Conservation (phyloP, 2,113 vertebrate species). For the Raphicerus campestris region DNA sequence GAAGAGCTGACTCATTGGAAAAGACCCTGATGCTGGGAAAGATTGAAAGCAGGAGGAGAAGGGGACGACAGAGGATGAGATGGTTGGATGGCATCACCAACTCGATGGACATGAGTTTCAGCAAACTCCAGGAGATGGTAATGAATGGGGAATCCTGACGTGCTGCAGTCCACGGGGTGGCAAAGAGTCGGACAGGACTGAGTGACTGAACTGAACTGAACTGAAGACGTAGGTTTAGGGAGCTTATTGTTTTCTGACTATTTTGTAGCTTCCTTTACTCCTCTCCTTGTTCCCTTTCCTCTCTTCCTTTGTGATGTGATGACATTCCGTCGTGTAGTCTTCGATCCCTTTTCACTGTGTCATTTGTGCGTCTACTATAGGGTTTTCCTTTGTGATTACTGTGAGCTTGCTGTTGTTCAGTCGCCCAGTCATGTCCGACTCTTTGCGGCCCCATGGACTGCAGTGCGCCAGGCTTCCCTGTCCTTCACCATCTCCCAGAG, state of each 20-base stretch:
- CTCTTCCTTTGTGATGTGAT: neutral
- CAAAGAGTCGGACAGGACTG: neutral
- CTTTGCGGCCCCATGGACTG: neutral
- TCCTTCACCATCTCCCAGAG: neutral
- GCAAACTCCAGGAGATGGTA: neutral
- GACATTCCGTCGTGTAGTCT: neutral
- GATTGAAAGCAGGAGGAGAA: neutral
- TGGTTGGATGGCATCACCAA: neutral
- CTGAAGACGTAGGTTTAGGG: neutral
- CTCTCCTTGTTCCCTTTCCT: neutral
- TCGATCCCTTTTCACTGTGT: neutral
- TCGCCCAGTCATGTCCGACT: rapidly evolving
- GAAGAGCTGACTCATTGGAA: neutral
- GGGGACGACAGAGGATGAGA: neutral
- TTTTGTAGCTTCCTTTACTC: neutral
- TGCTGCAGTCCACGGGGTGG: neutral
- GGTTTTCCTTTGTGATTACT: neutral
- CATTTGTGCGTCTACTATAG: neutral
- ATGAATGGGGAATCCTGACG: rapidly evolving
- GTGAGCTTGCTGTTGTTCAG: neutral
- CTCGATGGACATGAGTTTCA: neutral
- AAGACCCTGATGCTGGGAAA: neutral
- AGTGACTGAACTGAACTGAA: neutral
- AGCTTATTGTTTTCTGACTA: neutral
- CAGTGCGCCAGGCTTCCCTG: neutral